Base-by-base conservation (phyloP, 2,797 vertebrate genomes). In the Pseudocheirus occidentalis region DNA sequence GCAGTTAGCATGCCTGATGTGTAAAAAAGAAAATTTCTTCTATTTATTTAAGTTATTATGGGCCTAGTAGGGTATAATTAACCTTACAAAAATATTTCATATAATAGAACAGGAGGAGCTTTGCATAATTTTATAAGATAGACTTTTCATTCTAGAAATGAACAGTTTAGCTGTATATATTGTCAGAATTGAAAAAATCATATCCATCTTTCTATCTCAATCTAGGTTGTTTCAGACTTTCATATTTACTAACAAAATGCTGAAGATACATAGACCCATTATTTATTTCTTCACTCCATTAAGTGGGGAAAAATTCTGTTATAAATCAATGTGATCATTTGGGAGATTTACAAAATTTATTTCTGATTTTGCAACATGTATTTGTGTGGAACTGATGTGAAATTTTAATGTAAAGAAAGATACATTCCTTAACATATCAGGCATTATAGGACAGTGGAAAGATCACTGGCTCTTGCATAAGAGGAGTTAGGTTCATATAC, bases 31-130 rank as follows among this genome's bases (percentile, higher is more conserved):
- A n/a, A n/a, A 93, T 66, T 81, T 24, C 92, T 92, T 90, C 91
- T 16, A 57, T 59, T 81, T 92, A 92, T n/a, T 93, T 94, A 73
- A 89, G 94, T 94, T 95, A 59, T 18, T 93, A 40, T 94, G 27
- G 9, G 55, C 34, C 18, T 94, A 14, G 9, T 40, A 12, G 31
- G 12, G 91, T 92, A 50, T 92, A 7, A 5, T 0, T 94, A 53
- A 92, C 6, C 21, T 87, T 95, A n/a, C 11, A 66, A 46, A 95
- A 73, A 4, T 24, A 81, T 81, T 46, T 21, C 18, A 46, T 9
- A 81, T 21, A 46, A 81, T n/a, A 24, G n/a, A 46, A 46, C 21
- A 81, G 73, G 73, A 14, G 1, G 46, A 46, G 73, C 18, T 81
- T 81, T 11, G 18, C 1, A 46, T 46, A 6, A 81, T 27, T 40